phyloP scores from a whole-genome alignment of 2,113 vertebrate genomes.

The Serinus canaria region DNA sequence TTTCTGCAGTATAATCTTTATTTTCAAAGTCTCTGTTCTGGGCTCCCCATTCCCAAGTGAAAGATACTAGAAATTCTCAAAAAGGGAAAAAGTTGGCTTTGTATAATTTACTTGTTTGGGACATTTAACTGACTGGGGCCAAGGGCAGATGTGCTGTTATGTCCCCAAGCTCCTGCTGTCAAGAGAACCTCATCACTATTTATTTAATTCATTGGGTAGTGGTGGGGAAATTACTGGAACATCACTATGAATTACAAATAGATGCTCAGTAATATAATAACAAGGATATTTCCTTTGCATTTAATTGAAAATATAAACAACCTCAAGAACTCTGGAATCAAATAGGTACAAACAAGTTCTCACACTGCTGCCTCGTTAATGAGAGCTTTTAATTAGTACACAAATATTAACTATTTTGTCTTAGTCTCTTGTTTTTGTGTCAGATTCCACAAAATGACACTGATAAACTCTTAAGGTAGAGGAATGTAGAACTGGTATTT shows the following conservation, averaged over 20 bases:
- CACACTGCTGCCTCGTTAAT: background rate
- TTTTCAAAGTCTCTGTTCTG: background rate
- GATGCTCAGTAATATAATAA: background rate
- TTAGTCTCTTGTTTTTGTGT: background rate
- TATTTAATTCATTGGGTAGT: background rate
- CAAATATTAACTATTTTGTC: background rate
- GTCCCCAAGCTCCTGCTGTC: background rate
- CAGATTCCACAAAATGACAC: background rate
- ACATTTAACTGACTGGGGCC: background rate
- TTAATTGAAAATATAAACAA: background rate
- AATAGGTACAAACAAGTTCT: background rate
- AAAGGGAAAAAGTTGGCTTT: background rate
- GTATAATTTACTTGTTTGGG: conserved; percentile 10
- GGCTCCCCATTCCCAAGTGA: background rate
- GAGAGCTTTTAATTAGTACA: background rate
- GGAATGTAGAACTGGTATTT: background rate
- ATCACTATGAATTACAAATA: background rate
- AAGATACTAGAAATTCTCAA: background rate
- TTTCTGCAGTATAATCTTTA: background rate
- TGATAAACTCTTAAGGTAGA: background rate
- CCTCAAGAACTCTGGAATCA: background rate
- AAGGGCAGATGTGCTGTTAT: background rate
- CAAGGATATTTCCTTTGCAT: background rate
- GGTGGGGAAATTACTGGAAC: background rate
- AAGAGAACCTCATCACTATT: background rate